These are phyloP conservation scores for Dolichopus griseipennis DNA, from an alignment of 2,888 invertebrate species.

Conservation along the genomic window DNA sequence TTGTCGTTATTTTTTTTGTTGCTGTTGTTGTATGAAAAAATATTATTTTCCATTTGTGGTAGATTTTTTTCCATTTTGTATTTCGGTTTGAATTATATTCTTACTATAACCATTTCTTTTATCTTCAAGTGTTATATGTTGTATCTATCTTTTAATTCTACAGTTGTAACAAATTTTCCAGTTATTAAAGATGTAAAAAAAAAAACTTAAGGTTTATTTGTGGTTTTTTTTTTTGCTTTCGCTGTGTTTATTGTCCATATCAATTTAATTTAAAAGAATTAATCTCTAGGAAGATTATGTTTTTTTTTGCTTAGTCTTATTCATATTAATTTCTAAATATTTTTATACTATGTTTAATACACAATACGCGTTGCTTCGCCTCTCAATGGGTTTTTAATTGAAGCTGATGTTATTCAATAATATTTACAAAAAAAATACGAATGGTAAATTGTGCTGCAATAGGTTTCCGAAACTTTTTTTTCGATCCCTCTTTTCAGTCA, in stretches of 20 bases:
- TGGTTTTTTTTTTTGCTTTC: neutral
- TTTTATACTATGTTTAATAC: no score
- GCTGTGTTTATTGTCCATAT: constrained; percentile 6
- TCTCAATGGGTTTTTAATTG: no score
- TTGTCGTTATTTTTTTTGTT: no score
- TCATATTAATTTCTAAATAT: no score
- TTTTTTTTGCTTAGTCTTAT: no score
- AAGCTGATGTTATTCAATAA: no score
- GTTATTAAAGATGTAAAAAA: neutral
- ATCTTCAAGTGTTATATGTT: neutral
- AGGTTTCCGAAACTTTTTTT: no score
- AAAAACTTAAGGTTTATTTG: neutral
- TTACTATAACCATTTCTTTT: neutral
- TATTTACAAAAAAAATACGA: no score
- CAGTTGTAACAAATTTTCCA: neutral
- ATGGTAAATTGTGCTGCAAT: no score
- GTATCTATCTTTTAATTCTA: neutral
- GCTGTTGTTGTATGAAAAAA: neutral
- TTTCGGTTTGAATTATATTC: neutral
- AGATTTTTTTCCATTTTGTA: neutral
- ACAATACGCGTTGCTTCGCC: no score
- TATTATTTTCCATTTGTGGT: neutral
- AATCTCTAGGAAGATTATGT: neutral
- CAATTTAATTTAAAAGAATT: constrained; percentile 1
- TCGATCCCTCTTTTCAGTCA: no score